A percentile compares a stretch with the other conserved stretches of the same genome.
Conservation (phyloP, 2,113 vertebrate genomes). For the Orcinus orca region DNA sequence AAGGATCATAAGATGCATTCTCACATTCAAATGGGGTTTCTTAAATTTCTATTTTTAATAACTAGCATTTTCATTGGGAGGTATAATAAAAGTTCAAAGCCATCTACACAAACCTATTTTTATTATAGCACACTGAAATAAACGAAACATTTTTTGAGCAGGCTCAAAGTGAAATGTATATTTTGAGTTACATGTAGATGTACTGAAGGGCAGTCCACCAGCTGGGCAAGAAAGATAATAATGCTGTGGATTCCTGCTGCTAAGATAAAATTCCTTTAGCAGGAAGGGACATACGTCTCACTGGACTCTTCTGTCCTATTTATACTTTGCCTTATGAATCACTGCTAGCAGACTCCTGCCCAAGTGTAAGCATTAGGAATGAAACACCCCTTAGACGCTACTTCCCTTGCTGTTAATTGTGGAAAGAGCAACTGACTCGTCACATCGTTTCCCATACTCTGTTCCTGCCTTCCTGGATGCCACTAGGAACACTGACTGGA, state of each 20-base stretch:
- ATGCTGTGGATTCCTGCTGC: neutral
- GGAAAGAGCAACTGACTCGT: neutral
- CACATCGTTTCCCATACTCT: neutral
- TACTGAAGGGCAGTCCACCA: neutral
- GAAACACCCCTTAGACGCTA: no score
- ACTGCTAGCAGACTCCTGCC: neutral
- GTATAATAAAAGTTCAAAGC: neutral
- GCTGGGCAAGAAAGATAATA: neutral
- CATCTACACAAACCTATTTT: neutral
- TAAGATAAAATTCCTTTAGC: neutral
- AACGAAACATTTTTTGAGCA: neutral
- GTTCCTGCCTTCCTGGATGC: neutral
- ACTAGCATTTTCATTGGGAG: neutral
- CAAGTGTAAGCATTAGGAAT: neutral
- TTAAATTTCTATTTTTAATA: neutral
- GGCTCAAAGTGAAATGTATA: neutral
- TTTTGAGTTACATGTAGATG: neutral
- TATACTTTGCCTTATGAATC: neutral
- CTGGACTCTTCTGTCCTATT: neutral
- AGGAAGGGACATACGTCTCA: neutral
- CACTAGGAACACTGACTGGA: no score
- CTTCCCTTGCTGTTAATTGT: neutral
- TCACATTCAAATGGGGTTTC: neutral
- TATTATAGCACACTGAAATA: neutral
- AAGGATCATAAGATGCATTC: neutral